phyloP scores from a whole-genome alignment of 2,113 vertebrate species.

The Cromileptes altivelis region DNA sequence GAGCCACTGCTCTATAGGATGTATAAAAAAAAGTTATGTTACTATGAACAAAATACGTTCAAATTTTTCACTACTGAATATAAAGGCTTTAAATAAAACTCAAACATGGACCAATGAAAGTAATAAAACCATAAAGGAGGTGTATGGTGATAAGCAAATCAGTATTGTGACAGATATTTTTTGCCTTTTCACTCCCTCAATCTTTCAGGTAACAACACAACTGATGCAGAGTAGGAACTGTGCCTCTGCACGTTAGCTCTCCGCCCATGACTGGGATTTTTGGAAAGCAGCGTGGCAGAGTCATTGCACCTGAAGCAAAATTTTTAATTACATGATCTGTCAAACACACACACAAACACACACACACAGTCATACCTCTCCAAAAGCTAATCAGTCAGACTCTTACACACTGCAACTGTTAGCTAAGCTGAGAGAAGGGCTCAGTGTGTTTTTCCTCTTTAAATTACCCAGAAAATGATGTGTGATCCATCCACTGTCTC shows the following conservation, averaged over 20 bases:
- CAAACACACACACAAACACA: not conserved
- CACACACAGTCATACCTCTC: conserved; percentile 16
- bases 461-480: conserved; percentile 76
- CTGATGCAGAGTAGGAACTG: conserved; percentile 28
- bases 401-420: conserved; percentile 12
- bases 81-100: not conserved
- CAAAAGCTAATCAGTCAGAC: conserved; percentile 8
- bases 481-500: conserved; percentile 50
- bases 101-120: not conserved
- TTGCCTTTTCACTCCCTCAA: conserved; percentile 8
- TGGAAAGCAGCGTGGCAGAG: conserved; percentile 27
- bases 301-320: conserved; percentile 51
- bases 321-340: conserved; percentile 44
- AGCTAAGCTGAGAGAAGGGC: conserved; percentile 29
- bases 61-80: not conserved
- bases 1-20: not conserved
- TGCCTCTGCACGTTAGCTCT: conserved; percentile 38
- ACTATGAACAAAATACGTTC: not conserved
- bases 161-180: not conserved
- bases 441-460: conserved; percentile 47
- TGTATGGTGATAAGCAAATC: not conserved
- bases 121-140: not conserved
- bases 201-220: conserved; percentile 32
- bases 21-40: not conserved
- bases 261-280: conserved; percentile 50